Evolutionary conservation across 2,888 invertebrate species (phyloP), one percentile per base, ranked within the genome.

Genomic region (Amphipoea lucens): DNA sequence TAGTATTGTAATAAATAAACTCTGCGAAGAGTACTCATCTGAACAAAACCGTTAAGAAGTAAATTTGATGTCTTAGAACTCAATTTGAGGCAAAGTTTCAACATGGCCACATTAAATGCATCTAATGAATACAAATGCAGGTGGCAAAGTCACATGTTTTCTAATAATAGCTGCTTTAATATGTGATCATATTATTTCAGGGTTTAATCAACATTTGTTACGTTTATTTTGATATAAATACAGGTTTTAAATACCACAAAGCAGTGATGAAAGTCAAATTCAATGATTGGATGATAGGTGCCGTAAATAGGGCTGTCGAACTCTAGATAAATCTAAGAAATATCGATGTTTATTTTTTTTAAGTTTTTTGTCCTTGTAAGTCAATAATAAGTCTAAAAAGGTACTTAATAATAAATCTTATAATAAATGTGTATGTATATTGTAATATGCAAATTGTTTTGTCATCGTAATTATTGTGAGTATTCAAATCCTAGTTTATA

Each of bases 191-290:
- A 62, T 74, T 73, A 79, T 79, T 76, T 74, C 67, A 63, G 57
- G 14, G 72, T 72, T 67, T 76, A 51, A 65, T 78, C 29, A 74
- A 74, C 54, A 76, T 51, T 74, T 66, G 14, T 74, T 70, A 45
- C 9, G 71, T 76, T 78, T 70, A 68, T 82, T 77, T 86, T 74
- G 60, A 72, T 79, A 76, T 66, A 75, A 84, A 88, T 81, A 81
- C 83, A 69, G 70, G 88, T 87, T 89, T 81, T 84, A 80, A 87
- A 89, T 82, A 83, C 66, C 79, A 82, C 76, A 75, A 75, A 67
- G 45, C 70, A 68, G 75, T 89, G 88, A 83, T 83, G 89, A 88
- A 88, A 89, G 86, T 88, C 66, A 76, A 85, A 86, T 81, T 76
- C 74, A 68, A 81, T 78, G 88, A 89, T 88, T 89, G 76, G 81